Evolutionary conservation across 2,888 invertebrate species (phyloP).

Genomic region (Agrotis puta): DNA sequence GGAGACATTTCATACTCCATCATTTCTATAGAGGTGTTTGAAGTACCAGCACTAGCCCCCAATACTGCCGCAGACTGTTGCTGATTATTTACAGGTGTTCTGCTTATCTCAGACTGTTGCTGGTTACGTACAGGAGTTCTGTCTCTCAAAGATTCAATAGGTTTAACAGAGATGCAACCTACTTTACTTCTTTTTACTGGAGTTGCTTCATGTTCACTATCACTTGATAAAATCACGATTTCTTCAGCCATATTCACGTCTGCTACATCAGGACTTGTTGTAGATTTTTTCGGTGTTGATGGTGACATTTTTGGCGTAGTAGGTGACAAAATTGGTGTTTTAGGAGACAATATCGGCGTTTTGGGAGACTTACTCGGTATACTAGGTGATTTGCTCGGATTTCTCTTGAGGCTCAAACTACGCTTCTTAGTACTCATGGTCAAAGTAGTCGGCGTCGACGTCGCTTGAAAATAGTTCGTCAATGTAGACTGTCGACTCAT

Average conservation of each 20-base stretch:
- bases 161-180: constrained; percentile 17
- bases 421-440: constrained; percentile 66
- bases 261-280: constrained; percentile 6
- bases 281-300: constrained; percentile 39
- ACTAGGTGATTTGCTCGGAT: constrained; percentile 66
- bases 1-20: constrained; percentile 58
- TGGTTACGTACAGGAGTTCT: neutral
- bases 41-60: constrained; percentile 6
- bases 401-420: constrained; percentile 69
- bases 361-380: constrained; percentile 20
- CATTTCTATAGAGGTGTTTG: constrained; percentile 36
- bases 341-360: constrained; percentile 29
- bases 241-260: constrained; percentile 45
- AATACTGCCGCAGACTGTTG: neutral
- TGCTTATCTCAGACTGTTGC: neutral
- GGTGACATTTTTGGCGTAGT: constrained; percentile 24
- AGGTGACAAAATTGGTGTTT: constrained; percentile 49
- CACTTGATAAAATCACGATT: constrained; percentile 75
- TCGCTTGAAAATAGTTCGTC: constrained; percentile 66
- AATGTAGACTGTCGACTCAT: constrained; percentile 52
- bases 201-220: constrained; percentile 69
- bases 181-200: constrained; percentile 34
- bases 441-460: constrained; percentile 27
- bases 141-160: constrained; percentile 28
- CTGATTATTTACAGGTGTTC: neutral